Evolutionary conservation across 2,113 vertebrate species (phyloP).

Genomic region (Zosterops borbonicus): DNA sequence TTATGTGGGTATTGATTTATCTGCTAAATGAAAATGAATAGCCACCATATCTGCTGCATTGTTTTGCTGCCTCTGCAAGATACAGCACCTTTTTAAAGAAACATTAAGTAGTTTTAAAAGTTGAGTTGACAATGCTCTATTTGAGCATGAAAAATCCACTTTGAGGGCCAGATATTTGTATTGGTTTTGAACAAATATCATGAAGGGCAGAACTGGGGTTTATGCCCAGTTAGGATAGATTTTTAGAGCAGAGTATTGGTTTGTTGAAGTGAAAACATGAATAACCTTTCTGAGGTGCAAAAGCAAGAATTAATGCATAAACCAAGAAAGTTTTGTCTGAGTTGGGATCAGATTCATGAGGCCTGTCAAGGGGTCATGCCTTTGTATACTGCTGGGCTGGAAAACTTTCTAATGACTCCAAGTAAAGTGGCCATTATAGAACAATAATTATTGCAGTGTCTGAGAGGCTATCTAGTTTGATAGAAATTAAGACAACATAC

Average conservation of each 20-base stretch:
- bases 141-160: not conserved
- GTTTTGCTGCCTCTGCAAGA: slow-evolving; percentile 65
- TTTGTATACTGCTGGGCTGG: slow-evolving; percentile 7
- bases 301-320: not conserved
- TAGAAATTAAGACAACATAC: not conserved
- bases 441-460: slow-evolving; percentile 24
- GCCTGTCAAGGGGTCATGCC: slow-evolving; percentile 10
- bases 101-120: slow-evolving; percentile 29
- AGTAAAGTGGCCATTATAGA: slow-evolving; percentile 11
- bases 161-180: not conserved
- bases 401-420: slow-evolving; percentile 35
- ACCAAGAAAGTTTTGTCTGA: not conserved
- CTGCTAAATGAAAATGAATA: slow-evolving; percentile 65
- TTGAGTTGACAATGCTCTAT: not conserved
- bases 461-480: slow-evolving; percentile 32
- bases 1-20: slow-evolving; percentile 73
- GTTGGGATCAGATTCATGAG: not conserved
- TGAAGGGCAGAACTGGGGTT: not conserved
- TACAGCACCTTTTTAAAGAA: slow-evolving; percentile 46
- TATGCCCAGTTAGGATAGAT: not conserved
- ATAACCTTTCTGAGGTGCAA: not conserved
- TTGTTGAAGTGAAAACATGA: not conserved
- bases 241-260: not conserved
- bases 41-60: slow-evolving; percentile 42
- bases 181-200: not conserved